A percentile compares a stretch with the other conserved stretches of the same genome.
phyloP scores from a whole-genome alignment of 2,888 invertebrate genomes.

The Lumbricus terrestris region DNA sequence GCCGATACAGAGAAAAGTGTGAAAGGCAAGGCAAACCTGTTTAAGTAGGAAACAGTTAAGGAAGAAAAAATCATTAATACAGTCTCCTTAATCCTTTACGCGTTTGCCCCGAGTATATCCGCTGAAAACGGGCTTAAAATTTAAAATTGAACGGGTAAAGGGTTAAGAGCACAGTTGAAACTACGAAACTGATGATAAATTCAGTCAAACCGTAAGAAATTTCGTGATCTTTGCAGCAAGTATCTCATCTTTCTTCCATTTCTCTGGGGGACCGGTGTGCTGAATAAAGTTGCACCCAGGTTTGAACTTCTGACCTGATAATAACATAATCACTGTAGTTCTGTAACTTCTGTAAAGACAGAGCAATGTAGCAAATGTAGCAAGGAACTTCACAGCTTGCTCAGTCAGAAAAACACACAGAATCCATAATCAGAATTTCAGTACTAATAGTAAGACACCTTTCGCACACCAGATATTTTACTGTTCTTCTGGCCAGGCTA shows the following conservation, averaged over 20 bases:
- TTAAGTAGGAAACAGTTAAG: not conserved
- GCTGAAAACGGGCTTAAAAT: too few species aligned
- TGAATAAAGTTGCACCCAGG: not conserved
- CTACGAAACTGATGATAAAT: not conserved
- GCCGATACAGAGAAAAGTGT: not conserved
- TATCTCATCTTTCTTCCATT: constrained; percentile 76
- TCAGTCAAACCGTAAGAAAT: constrained; percentile 78
- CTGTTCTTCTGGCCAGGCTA: too few species aligned
- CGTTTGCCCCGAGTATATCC: too few species aligned
- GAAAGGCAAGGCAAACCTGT: not conserved
- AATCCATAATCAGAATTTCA: not conserved
- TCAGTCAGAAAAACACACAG: not conserved
- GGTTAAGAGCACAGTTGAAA: not conserved
- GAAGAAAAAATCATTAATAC: not conserved
- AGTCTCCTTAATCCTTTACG: too few species aligned
- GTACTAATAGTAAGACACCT: not conserved
- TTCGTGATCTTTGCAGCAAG: constrained; percentile 91
- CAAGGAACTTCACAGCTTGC: not conserved
- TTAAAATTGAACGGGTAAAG: too few species aligned
- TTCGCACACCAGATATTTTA: too few species aligned
- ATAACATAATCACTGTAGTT: not conserved
- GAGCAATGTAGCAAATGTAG: not conserved
- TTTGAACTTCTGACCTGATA: not conserved
- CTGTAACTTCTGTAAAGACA: not conserved
- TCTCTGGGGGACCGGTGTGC: not conserved